A percentile compares a stretch with the other conserved stretches of the same genome.
Evolutionary conservation across 2,113 vertebrate genomes (phyloP).

Genomic region (Rhinolophus ferrumequinum): DNA sequence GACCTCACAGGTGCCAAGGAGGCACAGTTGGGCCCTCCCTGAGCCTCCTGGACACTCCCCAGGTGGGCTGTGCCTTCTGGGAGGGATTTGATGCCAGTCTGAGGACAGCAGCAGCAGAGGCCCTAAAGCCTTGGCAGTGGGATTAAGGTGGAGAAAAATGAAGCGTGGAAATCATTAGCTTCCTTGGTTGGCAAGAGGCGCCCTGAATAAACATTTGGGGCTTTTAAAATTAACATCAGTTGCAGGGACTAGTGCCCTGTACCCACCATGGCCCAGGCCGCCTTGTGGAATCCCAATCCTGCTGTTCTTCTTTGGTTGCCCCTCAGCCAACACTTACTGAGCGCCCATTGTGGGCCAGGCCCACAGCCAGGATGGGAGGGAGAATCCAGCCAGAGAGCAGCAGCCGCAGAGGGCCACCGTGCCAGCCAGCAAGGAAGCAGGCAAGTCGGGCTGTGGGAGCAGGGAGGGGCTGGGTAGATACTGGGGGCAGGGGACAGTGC

Average conservation of each 20-base stretch:
- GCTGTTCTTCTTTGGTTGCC: conserved; percentile 23
- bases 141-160: conserved; percentile 74
- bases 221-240: conserved; percentile 77
- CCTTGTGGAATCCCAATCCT: conserved; percentile 43
- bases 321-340: conserved; percentile 70
- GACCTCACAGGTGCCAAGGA: not conserved
- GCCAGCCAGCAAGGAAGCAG: conserved; percentile 56
- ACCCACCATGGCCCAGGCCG: conserved; percentile 23
- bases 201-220: conserved; percentile 73
- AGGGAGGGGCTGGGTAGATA: not conserved
- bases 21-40: not conserved
- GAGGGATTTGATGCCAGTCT: conserved; percentile 16
- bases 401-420: conserved; percentile 56
- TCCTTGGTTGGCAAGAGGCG: conserved; percentile 69
- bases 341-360: conserved; percentile 78
- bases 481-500: not conserved
- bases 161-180: conserved; percentile 75
- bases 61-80: not conserved
- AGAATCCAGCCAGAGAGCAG: conserved; percentile 69
- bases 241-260: conserved; percentile 51
- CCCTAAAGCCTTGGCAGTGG: conserved; percentile 63
- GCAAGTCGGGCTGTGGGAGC: not conserved
- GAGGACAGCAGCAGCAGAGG: conserved; percentile 10
- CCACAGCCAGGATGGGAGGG: conserved; percentile 59
- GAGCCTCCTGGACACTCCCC: not conserved